Base-by-base conservation (phyloP, 1,140 invertebrate genomes). In the Cotesia glomerata region DNA sequence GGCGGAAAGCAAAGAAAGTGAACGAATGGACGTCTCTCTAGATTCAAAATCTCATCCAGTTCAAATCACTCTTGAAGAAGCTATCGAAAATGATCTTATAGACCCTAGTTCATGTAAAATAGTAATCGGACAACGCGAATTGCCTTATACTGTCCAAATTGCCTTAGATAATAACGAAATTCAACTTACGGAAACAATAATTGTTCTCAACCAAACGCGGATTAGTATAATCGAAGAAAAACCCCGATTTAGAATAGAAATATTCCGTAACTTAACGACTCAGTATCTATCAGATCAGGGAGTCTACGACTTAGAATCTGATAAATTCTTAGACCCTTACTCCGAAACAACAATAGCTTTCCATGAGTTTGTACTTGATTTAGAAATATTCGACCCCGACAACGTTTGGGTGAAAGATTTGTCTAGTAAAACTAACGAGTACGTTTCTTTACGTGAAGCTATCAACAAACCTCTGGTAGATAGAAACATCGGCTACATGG, bases 351-450 rank as follows among this genome's bases (percentile, higher is more conserved):
- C 90, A 76, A 90, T 95, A 56, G 90, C 93, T 2, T 94, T 98
- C 77, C 89, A 92, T 78, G 92, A 94, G 68, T 88, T 93, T n/a
- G 91, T 95, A 52, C 90, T 94, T 54, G 89, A 90, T n/a, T 86
- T 92, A 69, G 90, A 91, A 59, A 84, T 95, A 32, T 92, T 96
- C 73, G 91, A 95, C 84, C 91, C 93, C 1, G 90, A 93, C 45
- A 88, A 89, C 13, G 91, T 96, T 69, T 88, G 92, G 71, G 93
- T 98, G 0, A 94, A 94, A 86, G 92, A 97, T 86, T 85, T 93
- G 74, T 89, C 90, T 71, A 89, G 89, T 69, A 91, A 90, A 82
- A 88, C 88, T 9, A 90, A 92, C 26, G 89, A 88, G 78, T 94
- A 91, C 79, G 88, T 96, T 61, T 86, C 92, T 2, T 84, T 96